Base-by-base conservation (phyloP, 2,888 invertebrate species). In the Suillia variegata region DNA sequence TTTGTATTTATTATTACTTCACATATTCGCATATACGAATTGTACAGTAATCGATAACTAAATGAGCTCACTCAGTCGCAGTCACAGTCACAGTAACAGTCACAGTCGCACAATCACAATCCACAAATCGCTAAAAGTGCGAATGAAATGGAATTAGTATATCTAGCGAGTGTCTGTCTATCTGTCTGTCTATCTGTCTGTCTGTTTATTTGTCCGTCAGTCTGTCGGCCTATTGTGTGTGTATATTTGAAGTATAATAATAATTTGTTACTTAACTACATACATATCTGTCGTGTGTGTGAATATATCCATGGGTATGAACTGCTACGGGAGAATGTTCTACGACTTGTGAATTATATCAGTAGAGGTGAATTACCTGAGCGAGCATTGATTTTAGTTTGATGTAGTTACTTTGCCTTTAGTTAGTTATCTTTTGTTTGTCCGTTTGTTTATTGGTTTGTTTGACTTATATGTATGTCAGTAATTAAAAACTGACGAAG, bases 41-140 rank as follows among this genome's bases (percentile, higher is more conserved):
- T 45, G 45, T 45, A 20, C 45, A 45, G 45, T 45, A 45, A 45
- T 45, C 45, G 45, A 45, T 45, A 45, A 45, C 45, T 45, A 18
- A 45, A 45, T 45, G 45, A 45, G 45, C 45, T 45, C 45, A 45
- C 45, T 45, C n/a, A n/a, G n/a, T n/a, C 18, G 45, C 45, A 20
- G 5, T 45, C 45, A 45, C 18, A 18, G 18, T 17, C 20, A 45
- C 45, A 45, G 18, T 45, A 17, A 13, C 20, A n/a, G n/a, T n/a
- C n/a, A n/a, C n/a, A 45, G 45, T 45, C 45, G 45, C 20, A 45
- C 45, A 45, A 45, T 45, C 45, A 13, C 20, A n/a, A n/a, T n/a
- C n/a, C n/a, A n/a, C n/a, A n/a, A n/a, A n/a, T 45, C 17, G 45
- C 20, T 5, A 2, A 18, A 5, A 45, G 45, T 45, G 45, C 45